These are phyloP conservation scores for Linnaemya tessellans DNA, from an alignment of 2,888 invertebrate species.

Conservation along the genomic window DNA sequence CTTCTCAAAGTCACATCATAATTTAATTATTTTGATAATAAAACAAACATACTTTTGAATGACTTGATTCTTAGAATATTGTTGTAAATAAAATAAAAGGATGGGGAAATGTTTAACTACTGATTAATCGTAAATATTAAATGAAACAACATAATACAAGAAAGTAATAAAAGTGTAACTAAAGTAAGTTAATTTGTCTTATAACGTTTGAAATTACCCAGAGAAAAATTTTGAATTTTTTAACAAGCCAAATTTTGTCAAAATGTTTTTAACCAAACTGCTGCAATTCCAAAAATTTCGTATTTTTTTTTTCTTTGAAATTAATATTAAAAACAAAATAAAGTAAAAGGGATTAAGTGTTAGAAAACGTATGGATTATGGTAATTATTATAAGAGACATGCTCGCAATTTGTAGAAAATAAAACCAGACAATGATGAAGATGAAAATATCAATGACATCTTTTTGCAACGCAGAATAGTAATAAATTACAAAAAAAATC, in stretches of 20 bases:
- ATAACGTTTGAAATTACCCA: conserved; percentile 29
- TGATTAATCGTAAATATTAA: background rate
- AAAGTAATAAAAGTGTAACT: background rate
- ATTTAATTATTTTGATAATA: background rate
- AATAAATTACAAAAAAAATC: conserved; percentile 42
- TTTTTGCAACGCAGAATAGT: conserved; percentile 30
- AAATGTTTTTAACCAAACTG: conserved; percentile 54
- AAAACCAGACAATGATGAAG: conserved; percentile 82
- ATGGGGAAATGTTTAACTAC: conserved; percentile 5
- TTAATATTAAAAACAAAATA: conserved; percentile 18
- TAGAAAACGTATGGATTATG: conserved; percentile 36
- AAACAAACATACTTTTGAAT: background rate
- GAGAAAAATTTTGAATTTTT: conserved; percentile 63
- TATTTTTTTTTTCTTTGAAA: background rate
- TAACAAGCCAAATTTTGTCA: background rate
- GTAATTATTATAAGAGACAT: conserved; percentile 76
- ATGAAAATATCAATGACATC: conserved; percentile 43
- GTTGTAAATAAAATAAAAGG: conserved; percentile 1
- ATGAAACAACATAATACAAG: background rate
- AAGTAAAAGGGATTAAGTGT: conserved; percentile 21
- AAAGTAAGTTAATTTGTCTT: background rate
- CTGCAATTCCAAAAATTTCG: conserved; percentile 59
- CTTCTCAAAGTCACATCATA: background rate
- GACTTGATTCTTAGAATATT: background rate
- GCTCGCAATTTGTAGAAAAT: conserved; percentile 82